Conservation (phyloP, 35 echinoderm and acorn worm species). For the Heliocidaris erythrogramma region DNA sequence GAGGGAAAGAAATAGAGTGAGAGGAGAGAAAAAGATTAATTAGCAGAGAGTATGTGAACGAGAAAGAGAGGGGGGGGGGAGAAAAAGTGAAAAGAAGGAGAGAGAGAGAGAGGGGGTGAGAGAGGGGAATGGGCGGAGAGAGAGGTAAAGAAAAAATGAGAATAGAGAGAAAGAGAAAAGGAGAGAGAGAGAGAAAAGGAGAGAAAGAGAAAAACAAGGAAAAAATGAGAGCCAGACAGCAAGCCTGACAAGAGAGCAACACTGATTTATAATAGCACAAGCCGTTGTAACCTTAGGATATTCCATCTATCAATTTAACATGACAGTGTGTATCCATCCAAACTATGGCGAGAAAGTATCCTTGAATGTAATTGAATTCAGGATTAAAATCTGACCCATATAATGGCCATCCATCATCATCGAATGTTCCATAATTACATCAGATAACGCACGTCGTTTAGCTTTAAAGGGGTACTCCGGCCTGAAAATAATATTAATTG, state of each 20-base stretch:
- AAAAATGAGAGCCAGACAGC: not conserved
- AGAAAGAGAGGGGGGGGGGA: too few relatives aligned
- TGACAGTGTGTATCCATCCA: not conserved
- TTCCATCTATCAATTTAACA: not conserved
- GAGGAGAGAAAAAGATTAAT: too few relatives aligned
- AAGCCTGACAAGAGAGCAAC: not conserved
- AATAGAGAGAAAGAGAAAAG: not conserved
- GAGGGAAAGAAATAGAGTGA: too few relatives aligned
- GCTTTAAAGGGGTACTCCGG: too few relatives aligned
- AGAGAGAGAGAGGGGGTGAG: not conserved
- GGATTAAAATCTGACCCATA: constrained; percentile 17
- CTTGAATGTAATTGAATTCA: not conserved
- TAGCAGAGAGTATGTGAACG: too few relatives aligned
- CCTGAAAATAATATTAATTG: too few relatives aligned
- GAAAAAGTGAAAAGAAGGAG: too few relatives aligned
- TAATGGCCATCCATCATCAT: not conserved
- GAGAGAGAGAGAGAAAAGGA: not conserved
- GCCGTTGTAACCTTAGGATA: not conserved
- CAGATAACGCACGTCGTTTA: not conserved
- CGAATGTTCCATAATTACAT: not conserved
- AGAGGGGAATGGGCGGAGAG: not conserved
- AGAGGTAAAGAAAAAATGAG: not conserved
- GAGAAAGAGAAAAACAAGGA: not conserved
- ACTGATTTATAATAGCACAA: not conserved
- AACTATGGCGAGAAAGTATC: not conserved